Evolutionary conservation across 2,888 invertebrate genomes (phyloP).

Genomic region (Nemoura dubitans): DNA sequence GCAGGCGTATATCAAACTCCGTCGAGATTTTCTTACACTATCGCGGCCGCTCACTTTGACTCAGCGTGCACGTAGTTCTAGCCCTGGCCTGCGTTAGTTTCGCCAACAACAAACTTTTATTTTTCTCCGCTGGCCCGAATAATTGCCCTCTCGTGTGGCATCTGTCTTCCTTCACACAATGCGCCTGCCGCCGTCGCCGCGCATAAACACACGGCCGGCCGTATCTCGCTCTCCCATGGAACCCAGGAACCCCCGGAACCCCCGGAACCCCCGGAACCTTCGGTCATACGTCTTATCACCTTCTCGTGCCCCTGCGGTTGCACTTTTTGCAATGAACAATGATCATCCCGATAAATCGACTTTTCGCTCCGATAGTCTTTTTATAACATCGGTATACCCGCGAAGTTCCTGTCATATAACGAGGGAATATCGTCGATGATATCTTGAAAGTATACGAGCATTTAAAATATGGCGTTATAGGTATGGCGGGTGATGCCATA

Average conservation of each 20-base stretch:
- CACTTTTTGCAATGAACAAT: background rate
- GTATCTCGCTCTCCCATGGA: background rate
- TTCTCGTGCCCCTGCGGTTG: background rate
- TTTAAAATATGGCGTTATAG: background rate
- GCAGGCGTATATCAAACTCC: too few relatives aligned
- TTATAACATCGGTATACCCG: background rate
- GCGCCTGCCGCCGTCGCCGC: background rate
- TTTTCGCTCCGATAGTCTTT: background rate
- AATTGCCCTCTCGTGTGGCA: slow-evolving; percentile 36
- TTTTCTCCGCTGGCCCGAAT: background rate
- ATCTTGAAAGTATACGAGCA: background rate
- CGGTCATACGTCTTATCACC: background rate
- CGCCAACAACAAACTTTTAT: slow-evolving; percentile 28
- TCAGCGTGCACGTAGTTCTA: background rate
- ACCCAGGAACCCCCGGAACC: too few relatives aligned
- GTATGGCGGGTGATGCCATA: background rate
- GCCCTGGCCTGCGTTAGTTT: background rate
- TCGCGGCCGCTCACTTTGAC: background rate
- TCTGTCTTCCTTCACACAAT: slow-evolving; percentile 21
- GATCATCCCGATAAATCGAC: background rate
- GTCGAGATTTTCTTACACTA: too few relatives aligned
- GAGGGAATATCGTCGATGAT: background rate
- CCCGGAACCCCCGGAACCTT: too few relatives aligned
- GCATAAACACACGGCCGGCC: background rate
- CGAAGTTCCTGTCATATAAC: background rate